phyloP scores from a whole-genome alignment of 2,113 vertebrate genomes.

The Chlamydotis undulata region DNA sequence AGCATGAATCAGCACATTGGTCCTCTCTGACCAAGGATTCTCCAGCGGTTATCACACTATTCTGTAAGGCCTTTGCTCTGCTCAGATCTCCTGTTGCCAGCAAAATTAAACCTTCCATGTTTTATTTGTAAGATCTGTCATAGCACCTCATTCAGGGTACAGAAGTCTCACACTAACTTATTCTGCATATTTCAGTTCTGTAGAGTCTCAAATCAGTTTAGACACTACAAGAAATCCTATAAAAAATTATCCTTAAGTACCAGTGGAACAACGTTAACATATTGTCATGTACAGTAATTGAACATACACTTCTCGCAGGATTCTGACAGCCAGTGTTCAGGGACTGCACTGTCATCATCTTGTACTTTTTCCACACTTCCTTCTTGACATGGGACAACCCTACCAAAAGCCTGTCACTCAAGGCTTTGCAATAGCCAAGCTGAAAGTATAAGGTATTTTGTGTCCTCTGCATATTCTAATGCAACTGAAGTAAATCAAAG shows the following conservation, averaged over 20 bases:
- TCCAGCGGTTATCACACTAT: background rate
- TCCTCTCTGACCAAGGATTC: background rate
- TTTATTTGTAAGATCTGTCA: constrained; percentile 42
- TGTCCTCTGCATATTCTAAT: background rate
- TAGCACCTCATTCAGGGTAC: constrained; percentile 54
- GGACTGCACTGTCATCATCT: background rate
- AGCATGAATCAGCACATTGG: constrained; percentile 53
- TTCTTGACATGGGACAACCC: background rate
- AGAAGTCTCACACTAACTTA: background rate
- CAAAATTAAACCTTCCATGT: background rate
- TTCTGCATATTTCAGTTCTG: background rate
- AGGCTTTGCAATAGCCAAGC: background rate
- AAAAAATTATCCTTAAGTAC: background rate
- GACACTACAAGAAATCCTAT: background rate
- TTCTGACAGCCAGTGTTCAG: background rate
- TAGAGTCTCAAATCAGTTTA: background rate
- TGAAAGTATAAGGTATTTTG: background rate
- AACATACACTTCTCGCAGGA: background rate
- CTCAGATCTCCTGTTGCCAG: constrained; percentile 2
- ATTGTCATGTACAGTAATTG: background rate
- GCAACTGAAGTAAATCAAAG: background rate
- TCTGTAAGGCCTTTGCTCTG: constrained; percentile 38
- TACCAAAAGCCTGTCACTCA: background rate
- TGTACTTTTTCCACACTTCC: background rate
- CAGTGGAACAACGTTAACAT: background rate